Percentiles rank a stretch among this genome's conserved stretches.
These are phyloP conservation scores for Sesamia inferens DNA, from an alignment of 2,888 invertebrate species.

Conservation along the genomic window DNA sequence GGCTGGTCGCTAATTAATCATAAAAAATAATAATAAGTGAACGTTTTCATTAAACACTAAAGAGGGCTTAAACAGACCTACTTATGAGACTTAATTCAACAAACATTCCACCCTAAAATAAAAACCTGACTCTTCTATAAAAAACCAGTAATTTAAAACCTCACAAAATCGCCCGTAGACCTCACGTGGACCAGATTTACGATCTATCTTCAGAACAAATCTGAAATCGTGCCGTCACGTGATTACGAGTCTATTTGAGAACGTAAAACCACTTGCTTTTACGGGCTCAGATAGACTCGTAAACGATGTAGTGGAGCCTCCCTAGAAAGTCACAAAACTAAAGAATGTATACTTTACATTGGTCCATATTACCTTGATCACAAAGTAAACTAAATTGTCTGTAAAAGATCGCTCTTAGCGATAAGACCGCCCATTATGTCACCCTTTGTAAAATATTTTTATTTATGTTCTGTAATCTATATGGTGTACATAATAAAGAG, in stretches of 20 bases:
- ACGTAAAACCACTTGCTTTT: constrained; percentile 13
- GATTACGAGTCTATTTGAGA: no score
- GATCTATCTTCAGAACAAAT: constrained; percentile 33
- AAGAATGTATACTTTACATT: not conserved
- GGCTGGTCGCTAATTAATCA: not conserved
- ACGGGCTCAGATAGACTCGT: constrained; percentile 42
- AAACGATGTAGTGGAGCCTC: constrained; percentile 44
- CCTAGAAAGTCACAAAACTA: constrained; percentile 11
- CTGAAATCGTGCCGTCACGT: constrained; percentile 26
- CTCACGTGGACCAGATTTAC: constrained; percentile 38
- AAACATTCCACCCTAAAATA: not conserved
- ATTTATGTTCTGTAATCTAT: no score
- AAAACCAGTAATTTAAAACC: constrained; percentile 18
- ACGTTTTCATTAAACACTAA: not conserved
- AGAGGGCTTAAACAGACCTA: no score
- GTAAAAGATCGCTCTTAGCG: no score
- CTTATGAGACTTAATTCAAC: not conserved
- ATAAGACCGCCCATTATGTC: no score
- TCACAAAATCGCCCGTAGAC: not conserved
- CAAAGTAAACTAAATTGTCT: no score
- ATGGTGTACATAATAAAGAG: no score
- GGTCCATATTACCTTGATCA: not conserved
- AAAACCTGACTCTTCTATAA: not conserved
- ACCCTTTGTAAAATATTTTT: no score
- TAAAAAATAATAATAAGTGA: no score